Percentiles rank a stretch among this genome's conserved stretches.
phyloP scores from a whole-genome alignment of 2,888 invertebrate genomes.

The Apotomis turbidana region DNA sequence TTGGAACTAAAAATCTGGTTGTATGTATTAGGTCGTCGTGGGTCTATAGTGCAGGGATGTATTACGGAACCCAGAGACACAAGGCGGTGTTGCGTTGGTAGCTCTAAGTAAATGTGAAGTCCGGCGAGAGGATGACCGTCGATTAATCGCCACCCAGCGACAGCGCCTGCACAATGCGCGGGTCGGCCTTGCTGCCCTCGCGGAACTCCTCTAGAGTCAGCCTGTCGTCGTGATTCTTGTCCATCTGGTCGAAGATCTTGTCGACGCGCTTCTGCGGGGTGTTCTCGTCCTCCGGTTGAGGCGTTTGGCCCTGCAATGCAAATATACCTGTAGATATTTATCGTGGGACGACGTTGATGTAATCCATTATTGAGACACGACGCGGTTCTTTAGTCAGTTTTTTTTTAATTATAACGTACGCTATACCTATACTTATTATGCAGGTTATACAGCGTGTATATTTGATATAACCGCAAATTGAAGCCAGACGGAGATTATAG shows the following conservation, averaged over 20 bases:
- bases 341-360: too few species aligned
- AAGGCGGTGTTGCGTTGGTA: conserved; percentile 53
- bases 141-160: conserved; percentile 91
- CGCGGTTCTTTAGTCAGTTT: too few species aligned
- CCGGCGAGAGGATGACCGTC: conserved; percentile 79
- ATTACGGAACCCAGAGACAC: conserved; percentile 41
- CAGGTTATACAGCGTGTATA: too few species aligned
- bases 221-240: conserved; percentile 98
- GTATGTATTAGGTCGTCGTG: background rate
- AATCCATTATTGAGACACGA: too few species aligned
- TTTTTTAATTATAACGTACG: too few species aligned
- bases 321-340: background rate
- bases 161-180: conserved; percentile 98
- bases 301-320: conserved; percentile 91
- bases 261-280: conserved; percentile 98
- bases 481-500: too few species aligned
- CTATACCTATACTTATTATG: too few species aligned
- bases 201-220: conserved; percentile 98
- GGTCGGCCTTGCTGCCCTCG: conserved; percentile 99
- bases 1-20: too few species aligned
- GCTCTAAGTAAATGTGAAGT: conserved; percentile 74
- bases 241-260: conserved; percentile 99
- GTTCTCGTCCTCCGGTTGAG: conserved; percentile 94
- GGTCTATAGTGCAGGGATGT: background rate
- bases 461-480: too few species aligned